Conservation (phyloP, 2,113 vertebrate species). For the Nymphicus hollandicus region DNA sequence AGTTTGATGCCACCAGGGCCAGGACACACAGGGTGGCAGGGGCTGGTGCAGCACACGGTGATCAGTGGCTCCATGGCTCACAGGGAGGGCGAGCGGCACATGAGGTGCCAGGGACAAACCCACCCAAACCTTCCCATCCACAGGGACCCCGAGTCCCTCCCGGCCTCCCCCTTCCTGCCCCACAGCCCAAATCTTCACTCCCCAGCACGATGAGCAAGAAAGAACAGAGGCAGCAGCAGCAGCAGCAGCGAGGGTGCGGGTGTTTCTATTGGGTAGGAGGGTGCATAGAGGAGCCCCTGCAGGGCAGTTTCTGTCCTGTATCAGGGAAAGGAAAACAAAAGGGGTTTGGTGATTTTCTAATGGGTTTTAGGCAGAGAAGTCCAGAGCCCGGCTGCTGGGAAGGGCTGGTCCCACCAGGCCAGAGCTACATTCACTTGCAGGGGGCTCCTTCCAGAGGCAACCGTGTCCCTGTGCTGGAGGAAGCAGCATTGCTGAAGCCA, state of each 20-base stretch:
- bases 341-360: background rate
- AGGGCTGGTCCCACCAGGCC: background rate
- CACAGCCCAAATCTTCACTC: background rate
- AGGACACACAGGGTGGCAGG: fast-evolving
- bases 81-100: fast-evolving
- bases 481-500: background rate
- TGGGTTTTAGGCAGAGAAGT: background rate
- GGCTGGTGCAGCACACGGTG: background rate
- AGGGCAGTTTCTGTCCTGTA: background rate
- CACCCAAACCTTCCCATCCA: fast-evolving
- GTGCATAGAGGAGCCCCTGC: background rate
- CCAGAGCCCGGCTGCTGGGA: background rate
- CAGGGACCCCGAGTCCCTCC: background rate
- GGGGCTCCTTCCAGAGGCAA: background rate
- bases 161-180: background rate
- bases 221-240: background rate
- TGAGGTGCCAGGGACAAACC: background rate
- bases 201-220: fast-evolving
- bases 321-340: background rate
- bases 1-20: fast-evolving
- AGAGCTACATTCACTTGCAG: background rate
- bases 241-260: background rate
- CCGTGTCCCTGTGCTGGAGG: fast-evolving
- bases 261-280: background rate
- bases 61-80: background rate